phyloP scores from a whole-genome alignment of 2,113 vertebrate genomes.

The Apodemus sylvaticus region DNA sequence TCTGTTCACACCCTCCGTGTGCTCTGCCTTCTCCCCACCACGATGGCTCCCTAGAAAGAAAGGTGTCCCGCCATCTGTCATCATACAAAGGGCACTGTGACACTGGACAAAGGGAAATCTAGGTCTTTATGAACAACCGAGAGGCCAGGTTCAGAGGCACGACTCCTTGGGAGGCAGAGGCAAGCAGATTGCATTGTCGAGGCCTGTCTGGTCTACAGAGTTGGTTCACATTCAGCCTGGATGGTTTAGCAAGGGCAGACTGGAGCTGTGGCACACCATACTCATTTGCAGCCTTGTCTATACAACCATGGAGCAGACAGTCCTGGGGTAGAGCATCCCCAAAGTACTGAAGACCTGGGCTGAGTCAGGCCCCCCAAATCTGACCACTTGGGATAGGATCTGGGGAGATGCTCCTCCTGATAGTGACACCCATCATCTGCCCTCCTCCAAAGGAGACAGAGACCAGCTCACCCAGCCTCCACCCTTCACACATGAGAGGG shows the following conservation, averaged over 20 bases:
- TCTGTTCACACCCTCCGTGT: too few species aligned
- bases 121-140: not conserved
- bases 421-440: not conserved
- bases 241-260: not conserved
- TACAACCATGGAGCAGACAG: not conserved
- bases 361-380: not conserved
- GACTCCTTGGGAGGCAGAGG: not conserved
- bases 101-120: not conserved
- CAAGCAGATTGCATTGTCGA: not conserved
- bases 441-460: not conserved
- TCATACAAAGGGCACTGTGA: not conserved
- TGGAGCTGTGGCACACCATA: accelerated
- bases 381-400: too few species aligned
- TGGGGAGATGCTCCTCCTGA: not conserved
- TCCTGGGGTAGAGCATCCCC: not conserved
- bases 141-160: not conserved
- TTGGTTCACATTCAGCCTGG: not conserved
- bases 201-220: not conserved
- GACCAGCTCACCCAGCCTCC: not conserved
- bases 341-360: not conserved
- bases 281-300: not conserved
- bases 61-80: not conserved
- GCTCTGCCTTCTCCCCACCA: not conserved
- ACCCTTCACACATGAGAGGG: not conserved
- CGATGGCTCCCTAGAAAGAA: not conserved